Evolutionary conservation across 2,113 vertebrate species (phyloP).

Genomic region (Corapipo altera): DNA sequence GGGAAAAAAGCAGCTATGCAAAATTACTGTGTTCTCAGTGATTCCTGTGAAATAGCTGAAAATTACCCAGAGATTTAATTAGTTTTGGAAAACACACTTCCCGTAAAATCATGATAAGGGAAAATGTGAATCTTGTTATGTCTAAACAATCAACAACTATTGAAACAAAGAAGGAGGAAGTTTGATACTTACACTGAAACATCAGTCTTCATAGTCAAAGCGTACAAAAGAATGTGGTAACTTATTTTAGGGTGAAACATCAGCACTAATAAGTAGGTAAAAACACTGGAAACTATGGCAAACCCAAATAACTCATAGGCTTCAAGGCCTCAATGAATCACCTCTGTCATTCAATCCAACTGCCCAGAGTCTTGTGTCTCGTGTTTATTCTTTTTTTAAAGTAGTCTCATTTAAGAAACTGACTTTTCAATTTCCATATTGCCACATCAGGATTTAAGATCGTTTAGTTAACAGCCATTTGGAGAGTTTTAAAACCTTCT

Average conservation of each 20-base stretch:
- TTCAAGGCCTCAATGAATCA: neutral
- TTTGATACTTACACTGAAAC: neutral
- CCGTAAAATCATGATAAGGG: neutral
- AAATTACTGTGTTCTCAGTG: neutral
- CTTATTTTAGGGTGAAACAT: neutral
- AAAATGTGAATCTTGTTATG: neutral
- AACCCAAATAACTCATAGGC: neutral
- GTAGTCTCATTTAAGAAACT: neutral
- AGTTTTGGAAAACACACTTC: neutral
- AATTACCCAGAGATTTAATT: neutral
- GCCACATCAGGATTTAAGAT: neutral
- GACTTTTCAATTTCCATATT: neutral
- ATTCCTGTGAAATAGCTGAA: neutral
- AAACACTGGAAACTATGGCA: constrained; percentile 6
- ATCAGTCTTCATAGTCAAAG: neutral
- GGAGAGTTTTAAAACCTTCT: neutral
- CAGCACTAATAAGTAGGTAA: neutral
- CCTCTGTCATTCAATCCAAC: neutral
- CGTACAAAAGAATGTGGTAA: accelerated
- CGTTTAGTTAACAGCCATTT: neutral
- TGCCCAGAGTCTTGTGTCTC: neutral
- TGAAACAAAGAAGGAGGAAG: neutral
- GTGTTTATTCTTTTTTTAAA: neutral
- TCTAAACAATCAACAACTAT: neutral
- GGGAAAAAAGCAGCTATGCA: neutral